A percentile compares a stretch with the other conserved stretches of the same genome.
phyloP scores from a whole-genome alignment of 2,888 invertebrate species.

The Mimas tiliae region DNA sequence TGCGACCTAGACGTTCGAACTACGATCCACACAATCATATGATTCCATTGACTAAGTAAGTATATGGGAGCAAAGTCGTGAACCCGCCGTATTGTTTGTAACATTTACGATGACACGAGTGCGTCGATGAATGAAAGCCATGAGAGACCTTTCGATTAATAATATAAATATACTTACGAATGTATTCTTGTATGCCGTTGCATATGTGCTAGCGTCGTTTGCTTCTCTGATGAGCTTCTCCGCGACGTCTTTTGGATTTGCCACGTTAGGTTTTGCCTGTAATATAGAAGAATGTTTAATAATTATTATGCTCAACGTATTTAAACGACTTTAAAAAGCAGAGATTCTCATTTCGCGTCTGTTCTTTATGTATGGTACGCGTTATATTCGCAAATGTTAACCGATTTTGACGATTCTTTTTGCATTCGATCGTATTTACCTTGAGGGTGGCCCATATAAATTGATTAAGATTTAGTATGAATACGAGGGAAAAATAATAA shows the following conservation, averaged over 20 bases:
- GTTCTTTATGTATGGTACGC: too few relatives aligned
- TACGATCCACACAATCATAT: conserved; percentile 1
- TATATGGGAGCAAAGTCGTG: neutral
- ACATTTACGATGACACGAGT: conserved; percentile 29
- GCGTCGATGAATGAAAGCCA: conserved; percentile 71
- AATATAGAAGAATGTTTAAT: conserved; percentile 43
- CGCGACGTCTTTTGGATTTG: conserved; percentile 57
- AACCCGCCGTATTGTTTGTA: conserved; percentile 25
- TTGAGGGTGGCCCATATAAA: too few relatives aligned
- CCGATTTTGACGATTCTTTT: too few relatives aligned
- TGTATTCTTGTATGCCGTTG: conserved; percentile 65
- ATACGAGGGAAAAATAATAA: too few relatives aligned
- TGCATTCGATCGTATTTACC: too few relatives aligned
- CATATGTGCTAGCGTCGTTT: conserved; percentile 54
- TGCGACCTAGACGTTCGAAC: neutral
- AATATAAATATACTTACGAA: conserved; percentile 66
- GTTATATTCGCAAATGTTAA: too few relatives aligned
- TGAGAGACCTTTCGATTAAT: conserved; percentile 51
- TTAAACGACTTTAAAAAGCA: neutral
- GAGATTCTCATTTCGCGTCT: too few relatives aligned
- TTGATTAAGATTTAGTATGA: too few relatives aligned
- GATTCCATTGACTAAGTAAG: conserved; percentile 1
- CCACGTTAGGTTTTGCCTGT: conserved; percentile 61
- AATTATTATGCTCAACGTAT: neutral
- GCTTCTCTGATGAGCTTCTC: conserved; percentile 56